Conservation (phyloP, 2,113 vertebrate genomes). For the human region GRCh38 chr6:128400001-128400500, state of each 20-base stretch:
- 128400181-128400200: neutral
- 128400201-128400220: neutral
- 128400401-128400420: neutral
- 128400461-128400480: neutral
- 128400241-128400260: neutral
- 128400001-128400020: neutral
- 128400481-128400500: neutral
- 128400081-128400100: neutral
- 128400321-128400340: neutral
- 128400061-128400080: neutral
- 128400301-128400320: neutral
- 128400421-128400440: neutral
- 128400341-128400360: neutral
- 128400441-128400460: neutral
- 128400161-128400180: neutral
- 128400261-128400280: neutral
- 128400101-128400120: neutral
- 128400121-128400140: neutral
- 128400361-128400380: neutral
- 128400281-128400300: neutral
- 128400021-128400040: neutral
- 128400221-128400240: neutral
- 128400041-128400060: neutral
- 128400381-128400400: neutral
- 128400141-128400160: neutral